phyloP scores from a whole-genome alignment of 1,140 invertebrate species.

The Adoxophyes honmai region DNA sequence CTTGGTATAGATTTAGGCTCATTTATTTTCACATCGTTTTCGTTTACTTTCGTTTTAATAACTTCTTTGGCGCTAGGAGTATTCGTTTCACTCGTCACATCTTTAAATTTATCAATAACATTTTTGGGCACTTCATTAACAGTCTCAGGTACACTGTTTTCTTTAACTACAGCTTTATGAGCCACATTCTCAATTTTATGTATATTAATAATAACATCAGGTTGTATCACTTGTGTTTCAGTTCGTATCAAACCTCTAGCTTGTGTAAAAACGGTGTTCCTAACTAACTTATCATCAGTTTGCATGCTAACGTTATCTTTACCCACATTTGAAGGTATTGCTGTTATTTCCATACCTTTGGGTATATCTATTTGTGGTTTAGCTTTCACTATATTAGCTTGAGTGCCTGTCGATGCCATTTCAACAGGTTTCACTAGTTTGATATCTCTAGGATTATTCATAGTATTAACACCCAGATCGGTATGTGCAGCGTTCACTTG shows the following conservation, averaged over 20 bases:
- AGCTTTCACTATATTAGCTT: not conserved
- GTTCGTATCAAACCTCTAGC: conserved; percentile 50
- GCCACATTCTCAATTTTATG: not conserved
- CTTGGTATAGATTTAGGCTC: not conserved
- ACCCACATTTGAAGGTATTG: not conserved
- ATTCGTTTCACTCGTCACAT: too few species aligned
- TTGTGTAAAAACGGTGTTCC: conserved; percentile 66
- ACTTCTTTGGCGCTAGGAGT: not conserved
- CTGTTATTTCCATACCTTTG: not conserved
- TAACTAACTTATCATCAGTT: conserved; percentile 60
- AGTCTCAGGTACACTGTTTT: too few species aligned
- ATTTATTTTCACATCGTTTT: not conserved
- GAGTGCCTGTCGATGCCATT: not conserved
- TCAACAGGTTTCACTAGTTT: not conserved
- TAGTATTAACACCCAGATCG: conserved; percentile 44
- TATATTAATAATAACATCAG: not conserved
- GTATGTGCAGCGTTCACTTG: conserved; percentile 4
- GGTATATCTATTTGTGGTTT: not conserved
- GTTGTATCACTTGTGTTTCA: conserved; percentile 19
- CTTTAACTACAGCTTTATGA: too few species aligned
- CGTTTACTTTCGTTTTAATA: not conserved
- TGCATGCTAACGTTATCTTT: conserved; percentile 23
- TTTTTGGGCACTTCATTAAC: too few species aligned
- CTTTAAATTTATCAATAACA: too few species aligned
- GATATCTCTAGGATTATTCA: conserved; percentile 16